These are phyloP conservation scores for Sardina pilchardus DNA, from an alignment of 2,113 vertebrate genomes.

Conservation along the genomic window DNA sequence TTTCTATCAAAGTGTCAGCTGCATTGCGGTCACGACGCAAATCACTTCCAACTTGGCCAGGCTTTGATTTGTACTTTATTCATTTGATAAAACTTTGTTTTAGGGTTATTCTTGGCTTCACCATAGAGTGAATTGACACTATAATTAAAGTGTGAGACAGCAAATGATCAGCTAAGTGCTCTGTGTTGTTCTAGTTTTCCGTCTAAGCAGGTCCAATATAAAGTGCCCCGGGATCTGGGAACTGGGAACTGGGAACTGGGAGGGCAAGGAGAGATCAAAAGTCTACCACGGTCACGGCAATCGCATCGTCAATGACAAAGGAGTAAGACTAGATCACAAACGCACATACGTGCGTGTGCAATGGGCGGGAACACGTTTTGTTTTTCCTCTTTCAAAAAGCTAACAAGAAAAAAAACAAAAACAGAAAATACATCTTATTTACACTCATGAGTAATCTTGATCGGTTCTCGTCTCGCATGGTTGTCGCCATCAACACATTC, in stretches of 20 bases:
- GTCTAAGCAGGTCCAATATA: background rate
- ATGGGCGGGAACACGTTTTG: background rate
- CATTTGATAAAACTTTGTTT: background rate
- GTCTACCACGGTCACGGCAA: background rate
- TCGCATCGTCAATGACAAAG: no score
- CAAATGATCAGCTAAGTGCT: slow-evolving; percentile 26
- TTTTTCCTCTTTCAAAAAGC: slow-evolving; percentile 27
- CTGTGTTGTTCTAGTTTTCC: slow-evolving; percentile 20
- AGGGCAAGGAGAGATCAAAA: background rate
- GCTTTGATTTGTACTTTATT: background rate
- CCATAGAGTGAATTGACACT: background rate
- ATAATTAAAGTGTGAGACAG: background rate
- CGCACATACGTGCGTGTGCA: background rate
- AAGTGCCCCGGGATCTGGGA: background rate
- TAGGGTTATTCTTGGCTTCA: background rate
- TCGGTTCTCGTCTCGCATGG: background rate
- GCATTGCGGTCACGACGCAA: background rate
- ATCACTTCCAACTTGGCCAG: background rate
- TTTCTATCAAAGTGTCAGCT: background rate
- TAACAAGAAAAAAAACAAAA: slow-evolving; percentile 23
- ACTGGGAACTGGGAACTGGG: background rate
- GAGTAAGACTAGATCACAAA: slow-evolving; percentile 22
- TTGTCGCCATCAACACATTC: background rate
- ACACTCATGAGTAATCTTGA: slow-evolving; percentile 22
- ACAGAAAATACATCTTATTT: slow-evolving; percentile 26